These are phyloP conservation scores for Natrix natrix DNA, from an alignment of 2,797 vertebrate genomes.

Conservation along the genomic window DNA sequence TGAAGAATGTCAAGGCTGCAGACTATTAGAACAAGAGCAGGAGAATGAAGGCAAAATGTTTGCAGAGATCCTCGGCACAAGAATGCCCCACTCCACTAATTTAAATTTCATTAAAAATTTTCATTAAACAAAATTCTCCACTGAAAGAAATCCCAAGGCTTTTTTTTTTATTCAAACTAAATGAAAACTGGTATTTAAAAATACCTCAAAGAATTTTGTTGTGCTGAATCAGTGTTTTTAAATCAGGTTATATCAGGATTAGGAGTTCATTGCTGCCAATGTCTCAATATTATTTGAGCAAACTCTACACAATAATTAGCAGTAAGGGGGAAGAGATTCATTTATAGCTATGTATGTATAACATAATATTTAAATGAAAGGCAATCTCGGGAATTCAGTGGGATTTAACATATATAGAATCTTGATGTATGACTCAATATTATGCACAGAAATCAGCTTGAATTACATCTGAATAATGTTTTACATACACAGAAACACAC, in stretches of 20 bases:
- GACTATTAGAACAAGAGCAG: not conserved
- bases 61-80: not conserved
- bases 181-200: not conserved
- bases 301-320: not conserved
- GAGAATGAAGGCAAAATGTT: not conserved
- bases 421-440: not conserved
- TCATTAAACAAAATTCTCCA: not conserved
- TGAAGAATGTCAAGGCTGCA: not conserved
- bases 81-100: not conserved
- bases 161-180: not conserved
- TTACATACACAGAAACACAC: not conserved
- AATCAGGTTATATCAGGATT: not conserved
- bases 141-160: not conserved
- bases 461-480: not conserved
- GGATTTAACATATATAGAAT: not conserved
- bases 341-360: not conserved
- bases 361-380: not conserved
- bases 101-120: not conserved
- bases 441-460: not conserved
- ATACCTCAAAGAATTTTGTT: not conserved
- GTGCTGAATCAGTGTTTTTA: not conserved
- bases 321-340: not conserved
- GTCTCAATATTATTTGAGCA: not conserved
- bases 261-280: not conserved
- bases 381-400: not conserved